Conservation (phyloP, 2,797 vertebrate genomes). For the Sebastes itinus region DNA sequence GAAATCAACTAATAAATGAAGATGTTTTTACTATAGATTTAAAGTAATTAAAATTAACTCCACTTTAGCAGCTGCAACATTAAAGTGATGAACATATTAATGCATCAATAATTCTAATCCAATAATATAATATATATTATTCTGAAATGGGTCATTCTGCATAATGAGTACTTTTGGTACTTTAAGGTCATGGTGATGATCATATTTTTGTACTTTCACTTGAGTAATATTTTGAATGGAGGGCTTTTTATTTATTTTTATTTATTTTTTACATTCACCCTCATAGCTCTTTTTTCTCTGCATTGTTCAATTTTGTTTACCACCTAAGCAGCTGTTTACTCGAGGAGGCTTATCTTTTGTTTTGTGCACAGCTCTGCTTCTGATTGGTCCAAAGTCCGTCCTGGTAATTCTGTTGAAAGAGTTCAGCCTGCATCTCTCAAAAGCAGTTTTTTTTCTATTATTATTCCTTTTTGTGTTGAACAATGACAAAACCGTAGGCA, state of each 20-base stretch:
- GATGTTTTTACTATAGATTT: no score
- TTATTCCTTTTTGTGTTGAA: constrained; percentile 12
- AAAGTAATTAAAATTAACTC: no score
- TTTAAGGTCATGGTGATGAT: not conserved
- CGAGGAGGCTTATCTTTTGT: constrained; percentile 1
- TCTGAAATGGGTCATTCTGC: not conserved
- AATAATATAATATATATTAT: not conserved
- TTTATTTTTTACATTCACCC: no score
- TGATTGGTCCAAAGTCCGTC: constrained; percentile 5
- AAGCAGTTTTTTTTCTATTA: not conserved
- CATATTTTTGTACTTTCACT: not conserved
- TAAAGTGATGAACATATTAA: no score
- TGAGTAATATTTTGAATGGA: not conserved
- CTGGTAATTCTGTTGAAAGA: constrained; percentile 7
- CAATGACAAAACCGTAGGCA: constrained; percentile 16
- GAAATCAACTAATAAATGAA: no score
- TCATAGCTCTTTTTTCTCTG: not conserved
- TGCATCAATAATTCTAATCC: not conserved
- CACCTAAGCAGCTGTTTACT: not conserved
- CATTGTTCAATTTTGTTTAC: constrained; percentile 4
- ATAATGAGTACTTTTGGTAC: not conserved
- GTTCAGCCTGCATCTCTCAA: not conserved
- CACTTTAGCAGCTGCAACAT: no score
- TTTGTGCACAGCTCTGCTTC: not conserved
- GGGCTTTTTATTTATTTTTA: no score